phyloP scores from a whole-genome alignment of 92 coral and sea anemone species.

The Hydrozoanthus gracilis region DNA sequence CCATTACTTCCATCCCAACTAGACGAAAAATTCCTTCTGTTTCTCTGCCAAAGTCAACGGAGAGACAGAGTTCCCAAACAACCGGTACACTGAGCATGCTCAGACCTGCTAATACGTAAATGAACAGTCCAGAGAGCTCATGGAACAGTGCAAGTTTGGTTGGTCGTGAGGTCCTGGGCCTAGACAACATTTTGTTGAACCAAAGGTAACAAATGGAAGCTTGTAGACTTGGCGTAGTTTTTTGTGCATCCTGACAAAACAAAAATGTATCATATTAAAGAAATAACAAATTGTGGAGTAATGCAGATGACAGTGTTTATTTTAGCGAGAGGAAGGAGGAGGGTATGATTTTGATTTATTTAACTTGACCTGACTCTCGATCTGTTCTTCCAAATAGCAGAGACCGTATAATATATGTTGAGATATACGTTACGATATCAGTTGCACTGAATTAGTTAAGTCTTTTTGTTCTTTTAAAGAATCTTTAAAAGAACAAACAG shows the following conservation, averaged over 20 bases:
- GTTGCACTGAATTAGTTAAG: too few species aligned
- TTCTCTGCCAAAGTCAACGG: constrained; percentile 35
- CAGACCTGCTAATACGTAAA: constrained; percentile 63
- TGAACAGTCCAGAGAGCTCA: constrained; percentile 57
- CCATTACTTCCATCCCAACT: constrained; percentile 50
- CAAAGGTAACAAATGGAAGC: constrained; percentile 21
- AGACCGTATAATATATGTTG: too few species aligned
- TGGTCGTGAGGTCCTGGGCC: constrained; percentile 56
- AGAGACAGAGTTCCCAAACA: constrained; percentile 55
- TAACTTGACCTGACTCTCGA: too few species aligned
- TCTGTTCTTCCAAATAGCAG: too few species aligned
- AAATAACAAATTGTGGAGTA: too few species aligned
- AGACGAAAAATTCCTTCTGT: constrained; percentile 63
- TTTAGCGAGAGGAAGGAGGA: too few species aligned
- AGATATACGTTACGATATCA: too few species aligned
- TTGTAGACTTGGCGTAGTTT: not conserved
- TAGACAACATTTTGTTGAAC: constrained; percentile 68
- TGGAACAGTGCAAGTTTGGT: constrained; percentile 59
- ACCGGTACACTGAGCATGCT: constrained; percentile 60
- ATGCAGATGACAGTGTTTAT: too few species aligned
- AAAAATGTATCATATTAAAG: not conserved
- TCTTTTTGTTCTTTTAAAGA: too few species aligned
- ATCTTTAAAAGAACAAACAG: too few species aligned
- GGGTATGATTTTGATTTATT: too few species aligned
- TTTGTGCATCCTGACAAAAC: not conserved